A percentile compares a stretch with the other conserved stretches of the same genome.
These are phyloP conservation scores for Bungarus multicinctus DNA, from an alignment of 2,113 vertebrate genomes.

Conservation along the genomic window DNA sequence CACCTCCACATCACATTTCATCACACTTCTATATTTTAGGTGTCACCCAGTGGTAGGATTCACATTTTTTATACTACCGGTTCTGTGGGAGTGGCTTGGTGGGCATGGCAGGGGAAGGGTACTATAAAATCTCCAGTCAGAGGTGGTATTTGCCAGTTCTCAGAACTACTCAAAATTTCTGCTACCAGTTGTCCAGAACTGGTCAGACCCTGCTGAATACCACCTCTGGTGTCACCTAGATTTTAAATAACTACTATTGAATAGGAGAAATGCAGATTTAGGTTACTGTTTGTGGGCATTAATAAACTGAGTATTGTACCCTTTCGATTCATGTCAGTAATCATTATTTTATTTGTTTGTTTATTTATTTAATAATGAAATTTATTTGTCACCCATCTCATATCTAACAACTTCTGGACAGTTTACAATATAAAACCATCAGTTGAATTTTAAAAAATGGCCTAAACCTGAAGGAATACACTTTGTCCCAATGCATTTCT, in stretches of 20 bases:
- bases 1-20: no score
- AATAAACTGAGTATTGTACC: background rate
- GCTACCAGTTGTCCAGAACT: no score
- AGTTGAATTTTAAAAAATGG: background rate
- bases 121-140: no score
- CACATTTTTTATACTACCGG: no score
- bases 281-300: background rate
- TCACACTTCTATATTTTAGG: background rate
- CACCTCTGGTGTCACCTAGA: background rate
- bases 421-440: background rate
- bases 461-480: no score
- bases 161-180: no score
- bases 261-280: background rate
- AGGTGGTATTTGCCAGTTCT: no score
- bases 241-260: background rate
- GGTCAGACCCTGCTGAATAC: no score
- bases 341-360: background rate
- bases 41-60: background rate
- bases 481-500: background rate
- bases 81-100: no score
- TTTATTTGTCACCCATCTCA: background rate
- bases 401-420: background rate
- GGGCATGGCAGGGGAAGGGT: no score
- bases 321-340: background rate
- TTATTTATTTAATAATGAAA: background rate